Conservation (phyloP, 2,888 invertebrate genomes). For the Phlogophora meticulosa region DNA sequence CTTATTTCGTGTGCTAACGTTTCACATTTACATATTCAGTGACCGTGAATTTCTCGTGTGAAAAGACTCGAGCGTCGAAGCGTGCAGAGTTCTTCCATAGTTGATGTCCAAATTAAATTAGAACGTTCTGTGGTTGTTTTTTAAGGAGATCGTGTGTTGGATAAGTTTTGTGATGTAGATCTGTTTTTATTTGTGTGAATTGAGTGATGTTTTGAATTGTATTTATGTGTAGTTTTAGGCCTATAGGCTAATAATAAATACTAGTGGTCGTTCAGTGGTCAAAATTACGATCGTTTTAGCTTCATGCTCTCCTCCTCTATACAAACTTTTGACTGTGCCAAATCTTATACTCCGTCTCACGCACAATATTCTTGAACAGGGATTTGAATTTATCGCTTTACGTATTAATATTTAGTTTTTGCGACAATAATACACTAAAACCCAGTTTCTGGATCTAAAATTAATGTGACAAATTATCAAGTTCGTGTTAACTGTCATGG, state of each 20-base stretch:
- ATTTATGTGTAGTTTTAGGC: neutral
- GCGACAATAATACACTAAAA: too few species aligned
- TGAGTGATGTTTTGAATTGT: slow-evolving; percentile 11
- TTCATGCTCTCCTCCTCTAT: too few species aligned
- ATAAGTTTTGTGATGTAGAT: slow-evolving; percentile 35
- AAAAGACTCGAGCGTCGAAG: slow-evolving; percentile 79
- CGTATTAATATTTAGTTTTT: too few species aligned
- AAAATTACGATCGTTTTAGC: too few species aligned
- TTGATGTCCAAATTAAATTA: slow-evolving; percentile 86
- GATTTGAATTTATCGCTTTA: too few species aligned
- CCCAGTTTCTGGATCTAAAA: too few species aligned
- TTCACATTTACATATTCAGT: slow-evolving; percentile 88
- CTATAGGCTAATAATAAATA: neutral
- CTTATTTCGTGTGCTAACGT: slow-evolving; percentile 63
- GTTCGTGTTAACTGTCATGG: too few species aligned
- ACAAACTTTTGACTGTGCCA: too few species aligned
- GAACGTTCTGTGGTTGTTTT: slow-evolving; percentile 69
- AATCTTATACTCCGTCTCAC: too few species aligned
- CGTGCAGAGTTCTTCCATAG: slow-evolving; percentile 78
- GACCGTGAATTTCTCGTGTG: slow-evolving; percentile 90
- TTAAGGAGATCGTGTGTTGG: slow-evolving; percentile 45
- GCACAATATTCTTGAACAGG: too few species aligned
- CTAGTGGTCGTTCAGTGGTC: too few species aligned
- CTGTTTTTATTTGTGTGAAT: slow-evolving; percentile 20
- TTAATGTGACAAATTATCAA: too few species aligned